Conservation (phyloP, 2,888 invertebrate genomes). For the Drosophila merina region DNA sequence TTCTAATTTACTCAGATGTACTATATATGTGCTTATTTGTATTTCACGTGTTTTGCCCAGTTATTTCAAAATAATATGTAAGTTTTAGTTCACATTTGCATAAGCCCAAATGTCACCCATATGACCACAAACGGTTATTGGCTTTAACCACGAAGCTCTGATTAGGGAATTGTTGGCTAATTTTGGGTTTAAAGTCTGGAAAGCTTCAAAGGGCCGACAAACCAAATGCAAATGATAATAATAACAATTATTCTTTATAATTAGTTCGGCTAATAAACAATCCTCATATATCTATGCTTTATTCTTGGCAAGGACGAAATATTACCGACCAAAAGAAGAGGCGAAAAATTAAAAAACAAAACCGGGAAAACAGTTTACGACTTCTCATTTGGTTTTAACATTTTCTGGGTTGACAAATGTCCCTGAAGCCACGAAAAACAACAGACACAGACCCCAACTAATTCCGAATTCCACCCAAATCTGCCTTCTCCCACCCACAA, state of each 20-base stretch:
- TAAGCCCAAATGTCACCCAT: conserved; percentile 24
- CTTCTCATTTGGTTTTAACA: conserved; percentile 12
- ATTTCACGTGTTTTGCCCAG: background rate
- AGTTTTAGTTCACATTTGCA: background rate
- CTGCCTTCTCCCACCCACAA: background rate
- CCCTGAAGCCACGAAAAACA: conserved; percentile 11
- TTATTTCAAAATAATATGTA: conserved; percentile 1
- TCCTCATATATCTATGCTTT: background rate
- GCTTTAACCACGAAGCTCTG: conserved; percentile 26
- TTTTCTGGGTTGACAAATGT: conserved; percentile 43
- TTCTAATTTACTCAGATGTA: background rate
- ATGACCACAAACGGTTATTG: conserved; percentile 42
- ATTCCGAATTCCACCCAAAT: background rate
- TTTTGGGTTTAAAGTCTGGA: background rate
- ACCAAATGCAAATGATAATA: background rate
- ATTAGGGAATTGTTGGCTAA: background rate
- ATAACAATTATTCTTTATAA: conserved; percentile 1
- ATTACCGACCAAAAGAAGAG: background rate
- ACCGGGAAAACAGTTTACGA: conserved; percentile 8
- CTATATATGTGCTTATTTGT: background rate
- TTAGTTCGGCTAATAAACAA: conserved; percentile 9
- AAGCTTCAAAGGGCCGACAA: background rate
- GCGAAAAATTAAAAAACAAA: conserved; percentile 8
- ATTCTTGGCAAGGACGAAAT: background rate
- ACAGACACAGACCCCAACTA: background rate